Conservation (phyloP, 2,797 vertebrate species). For the Streptopelia turtur region DNA sequence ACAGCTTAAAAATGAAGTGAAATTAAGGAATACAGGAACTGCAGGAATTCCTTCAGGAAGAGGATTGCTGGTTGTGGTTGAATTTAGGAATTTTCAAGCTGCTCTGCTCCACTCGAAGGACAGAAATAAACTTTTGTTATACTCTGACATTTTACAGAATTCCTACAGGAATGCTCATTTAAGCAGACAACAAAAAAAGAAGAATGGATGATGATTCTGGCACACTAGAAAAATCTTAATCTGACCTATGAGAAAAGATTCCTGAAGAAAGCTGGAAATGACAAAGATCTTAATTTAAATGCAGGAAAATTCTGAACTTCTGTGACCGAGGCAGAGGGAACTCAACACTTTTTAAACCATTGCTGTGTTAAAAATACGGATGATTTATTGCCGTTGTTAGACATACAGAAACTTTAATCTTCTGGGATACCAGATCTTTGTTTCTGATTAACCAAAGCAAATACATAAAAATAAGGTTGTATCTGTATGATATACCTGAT, state of each 20-base stretch:
- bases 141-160: conserved; percentile 11
- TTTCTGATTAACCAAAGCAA: conserved; percentile 31
- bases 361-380: neutral
- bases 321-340: conserved; percentile 35
- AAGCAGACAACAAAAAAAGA: conserved; percentile 10
- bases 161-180: conserved; percentile 31
- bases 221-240: conserved; percentile 16
- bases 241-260: conserved; percentile 49
- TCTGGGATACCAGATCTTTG: neutral
- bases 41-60: neutral
- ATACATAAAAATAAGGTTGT: neutral
- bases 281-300: conserved; percentile 32
- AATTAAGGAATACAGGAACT: neutral
- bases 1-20: conserved; percentile 2
- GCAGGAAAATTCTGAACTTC: conserved; percentile 46
- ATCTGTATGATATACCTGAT: neutral
- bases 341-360: conserved; percentile 28
- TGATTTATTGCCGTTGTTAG: conserved; percentile 44
- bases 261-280: conserved; percentile 21
- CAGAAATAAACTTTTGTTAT: neutral
- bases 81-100: conserved; percentile 19
- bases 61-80: neutral
- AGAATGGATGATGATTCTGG: neutral
- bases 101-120: neutral
- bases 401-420: neutral